Base-by-base conservation (phyloP, 2,113 vertebrate genomes). In the Pteronura brasiliensis region DNA sequence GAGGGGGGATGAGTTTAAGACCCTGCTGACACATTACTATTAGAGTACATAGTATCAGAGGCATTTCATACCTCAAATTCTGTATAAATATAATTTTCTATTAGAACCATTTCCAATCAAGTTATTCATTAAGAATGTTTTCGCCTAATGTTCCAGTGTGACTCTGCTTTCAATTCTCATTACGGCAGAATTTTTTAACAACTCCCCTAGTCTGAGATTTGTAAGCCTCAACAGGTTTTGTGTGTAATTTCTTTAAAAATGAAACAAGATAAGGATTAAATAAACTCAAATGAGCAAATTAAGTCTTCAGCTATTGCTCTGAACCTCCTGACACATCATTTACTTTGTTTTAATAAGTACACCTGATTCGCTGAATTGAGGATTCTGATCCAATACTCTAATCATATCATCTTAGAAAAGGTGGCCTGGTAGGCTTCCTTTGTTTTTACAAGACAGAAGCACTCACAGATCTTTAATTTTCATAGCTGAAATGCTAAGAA, bases 401-500 rank as follows among this genome's bases (percentile, higher is more conserved):
- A 93, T 80, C 63, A 67, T 79, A 44, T 72, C 59, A 85, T 88
- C 47, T 69, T 59, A 85, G 47, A 95, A 95, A 65, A 96, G 15
- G 47, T 52, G 67, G 77, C 55, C 74, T 97, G 47, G 23, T 89
- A 92, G n/a, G 72, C 25, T 77, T 87, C 57, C 55, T 96, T 93
- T 93, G 82, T 96, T 96, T 96, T 90, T 89, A 93, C 65, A 34
- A 94, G 42, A 95, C 52, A 95, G 72, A 92, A 84, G 21, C 23
- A 89, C 65, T 94, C 71, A 94, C 81, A 96, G 31, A 92, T 83
- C 65, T 93, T 97, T 96, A 47, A 93, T 91, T 95, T 97, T 95
- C 89, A 95, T 44, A 92, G 61, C 59, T 44, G n/a, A 96, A 93
- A 96, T 76, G 74, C 20, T 87, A 96, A 93, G 72, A 93, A 93